Base-by-base conservation (phyloP, 2,113 vertebrate species). In the Leptobrachium leishanense region DNA sequence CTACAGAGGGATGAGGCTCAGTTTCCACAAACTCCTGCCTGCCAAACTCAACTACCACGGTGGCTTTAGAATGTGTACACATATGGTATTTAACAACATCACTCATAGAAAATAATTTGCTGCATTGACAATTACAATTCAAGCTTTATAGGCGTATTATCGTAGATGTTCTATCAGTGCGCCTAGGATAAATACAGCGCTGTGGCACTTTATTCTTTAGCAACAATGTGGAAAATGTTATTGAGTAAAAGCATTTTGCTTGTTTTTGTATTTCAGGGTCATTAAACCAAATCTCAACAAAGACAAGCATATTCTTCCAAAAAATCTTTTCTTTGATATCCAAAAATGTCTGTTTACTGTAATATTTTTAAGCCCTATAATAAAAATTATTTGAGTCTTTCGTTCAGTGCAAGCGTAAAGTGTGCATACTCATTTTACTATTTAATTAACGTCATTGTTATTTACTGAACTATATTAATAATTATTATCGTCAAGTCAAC, bases 1-100 rank as follows among this genome's bases (percentile, higher is more conserved):
- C 63, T 74, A n/a, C 2, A 68, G 64, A 43, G 70, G 77, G 66
- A 80, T 68, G 77, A 66, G 71, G 42, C 31, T 59, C 57, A 63
- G 59, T 15, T 72, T 80, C 71, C 53, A 41, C 71, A 73, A 54
- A 5, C 40, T 55, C 20, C 42, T 62, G 70, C 6, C 70, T 80
- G 77, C 70, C 77, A 79, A 73, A 67, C 40, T 57, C 50, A 55
- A 43, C 69, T 72, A 43, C 53, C 2, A 74, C 3, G 42, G 53
- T 67, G 50, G 71, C 46, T 68, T 59, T 42, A 7, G 20, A 5
- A 55, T 67, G 43, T 43, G 13, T 68, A 80, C 6, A 71, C 77
- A 67, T 57, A 74, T 73, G 62, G 62, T 8, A 40, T 55, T 66
- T 67, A 67, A 55, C 40, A 66, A 42, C 43, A 66, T 53, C 9